Percentiles rank a stretch among this genome's conserved stretches.
phyloP scores from a whole-genome alignment of 1,140 invertebrate genomes.

The Euura lappo region DNA sequence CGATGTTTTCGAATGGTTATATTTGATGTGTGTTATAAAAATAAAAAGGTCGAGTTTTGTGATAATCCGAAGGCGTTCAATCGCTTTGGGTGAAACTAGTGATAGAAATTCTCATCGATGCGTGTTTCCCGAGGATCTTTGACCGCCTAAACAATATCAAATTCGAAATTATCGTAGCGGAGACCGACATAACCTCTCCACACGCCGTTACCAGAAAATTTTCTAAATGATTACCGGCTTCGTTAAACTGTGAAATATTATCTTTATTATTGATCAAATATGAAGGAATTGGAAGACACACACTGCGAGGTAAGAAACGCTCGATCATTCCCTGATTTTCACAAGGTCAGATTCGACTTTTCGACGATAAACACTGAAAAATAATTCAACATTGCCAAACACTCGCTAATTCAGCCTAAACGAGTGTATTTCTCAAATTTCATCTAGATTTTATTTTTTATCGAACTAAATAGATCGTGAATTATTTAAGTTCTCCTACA shows the following conservation, averaged over 20 bases:
- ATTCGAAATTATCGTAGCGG: not conserved
- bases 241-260: not conserved
- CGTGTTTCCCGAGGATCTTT: too few species aligned
- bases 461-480: not conserved
- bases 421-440: not conserved
- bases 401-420: conserved; percentile 21
- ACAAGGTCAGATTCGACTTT: too few species aligned
- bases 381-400: not conserved
- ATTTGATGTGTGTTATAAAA: not conserved
- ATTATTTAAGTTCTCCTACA: not conserved
- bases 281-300: conserved; percentile 48
- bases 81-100: too few species aligned
- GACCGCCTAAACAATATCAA: too few species aligned
- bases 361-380: too few species aligned
- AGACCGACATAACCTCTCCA: not conserved
- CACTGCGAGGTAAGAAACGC: conserved; percentile 37
- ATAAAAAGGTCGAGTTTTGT: too few species aligned
- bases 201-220: not conserved
- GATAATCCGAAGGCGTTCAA: too few species aligned
- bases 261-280: conserved; percentile 23
- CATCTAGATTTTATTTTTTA: not conserved
- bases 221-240: not conserved
- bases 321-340: too few species aligned
- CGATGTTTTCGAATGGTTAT: conserved; percentile 9
- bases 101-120: too few species aligned